These are phyloP conservation scores for Amphimallon solstitiale DNA, from an alignment of 2,888 invertebrate genomes.

Conservation along the genomic window DNA sequence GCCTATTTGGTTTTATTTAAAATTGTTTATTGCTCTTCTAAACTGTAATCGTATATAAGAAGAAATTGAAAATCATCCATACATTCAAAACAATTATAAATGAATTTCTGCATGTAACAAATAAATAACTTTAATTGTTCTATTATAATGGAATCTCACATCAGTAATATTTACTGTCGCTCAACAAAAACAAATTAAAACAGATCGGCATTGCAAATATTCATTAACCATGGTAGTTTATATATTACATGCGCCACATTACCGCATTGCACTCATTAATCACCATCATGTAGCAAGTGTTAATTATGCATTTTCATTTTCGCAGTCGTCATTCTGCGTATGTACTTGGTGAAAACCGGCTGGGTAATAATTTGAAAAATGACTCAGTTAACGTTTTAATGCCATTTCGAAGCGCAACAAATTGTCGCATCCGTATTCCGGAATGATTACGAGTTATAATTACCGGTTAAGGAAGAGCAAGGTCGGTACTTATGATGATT, in stretches of 20 bases:
- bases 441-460: slow-evolving; percentile 46
- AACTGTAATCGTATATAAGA: no score
- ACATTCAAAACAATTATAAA: no score
- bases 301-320: slow-evolving; percentile 12
- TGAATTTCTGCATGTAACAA: no score
- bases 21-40: no score
- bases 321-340: background rate
- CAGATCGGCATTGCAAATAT: slow-evolving; percentile 3
- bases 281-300: slow-evolving; percentile 13
- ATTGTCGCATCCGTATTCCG: slow-evolving; percentile 53
- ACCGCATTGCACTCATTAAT: slow-evolving; percentile 19
- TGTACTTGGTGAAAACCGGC: background rate
- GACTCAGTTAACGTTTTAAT: slow-evolving; percentile 42
- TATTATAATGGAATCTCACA: no score
- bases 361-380: slow-evolving; percentile 15
- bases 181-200: background rate
- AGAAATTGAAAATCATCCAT: no score
- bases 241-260: background rate
- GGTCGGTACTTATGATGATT: slow-evolving; percentile 41
- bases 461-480: slow-evolving; percentile 44
- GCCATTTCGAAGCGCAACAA: slow-evolving; percentile 49
- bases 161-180: background rate
- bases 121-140: no score
- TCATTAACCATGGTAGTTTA: slow-evolving; percentile 2
- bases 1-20: no score